Percentiles rank a stretch among this genome's conserved stretches.
Conservation (phyloP, 2,113 vertebrate genomes). For the Chloropsis cyanopogon region DNA sequence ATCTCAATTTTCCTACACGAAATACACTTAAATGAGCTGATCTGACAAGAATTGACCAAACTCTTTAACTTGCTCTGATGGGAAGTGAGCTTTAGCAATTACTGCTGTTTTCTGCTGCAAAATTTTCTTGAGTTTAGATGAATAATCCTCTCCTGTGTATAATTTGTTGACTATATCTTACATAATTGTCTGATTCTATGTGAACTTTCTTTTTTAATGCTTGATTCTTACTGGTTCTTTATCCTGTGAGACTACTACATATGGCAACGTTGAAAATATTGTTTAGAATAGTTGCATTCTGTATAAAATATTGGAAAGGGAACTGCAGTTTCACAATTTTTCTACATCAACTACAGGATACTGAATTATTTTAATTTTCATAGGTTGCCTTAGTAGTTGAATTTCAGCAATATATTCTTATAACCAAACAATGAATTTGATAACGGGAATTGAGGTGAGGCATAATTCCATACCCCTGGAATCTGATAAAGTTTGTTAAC, state of each 20-base stretch:
- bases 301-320: not conserved
- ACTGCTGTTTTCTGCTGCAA: not conserved
- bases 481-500: constrained; percentile 16
- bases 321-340: constrained; percentile 27
- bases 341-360: not conserved
- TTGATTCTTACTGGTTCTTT: not conserved
- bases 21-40: not conserved
- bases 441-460: not conserved
- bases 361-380: constrained; percentile 35
- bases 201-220: not conserved
- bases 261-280: not conserved
- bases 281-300: not conserved
- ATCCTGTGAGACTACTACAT: not conserved
- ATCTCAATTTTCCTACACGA: not conserved
- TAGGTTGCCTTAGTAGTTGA: not conserved
- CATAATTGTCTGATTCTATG: not conserved
- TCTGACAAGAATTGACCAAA: not conserved
- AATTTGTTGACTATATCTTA: not conserved
- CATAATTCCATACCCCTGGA: not conserved
- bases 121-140: not conserved
- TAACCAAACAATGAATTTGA: not conserved
- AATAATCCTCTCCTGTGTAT: not conserved
- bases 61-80: not conserved
- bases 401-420: not conserved
- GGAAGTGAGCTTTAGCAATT: not conserved